Conservation (phyloP, 2,113 vertebrate genomes). For the Daboia siamensis region DNA sequence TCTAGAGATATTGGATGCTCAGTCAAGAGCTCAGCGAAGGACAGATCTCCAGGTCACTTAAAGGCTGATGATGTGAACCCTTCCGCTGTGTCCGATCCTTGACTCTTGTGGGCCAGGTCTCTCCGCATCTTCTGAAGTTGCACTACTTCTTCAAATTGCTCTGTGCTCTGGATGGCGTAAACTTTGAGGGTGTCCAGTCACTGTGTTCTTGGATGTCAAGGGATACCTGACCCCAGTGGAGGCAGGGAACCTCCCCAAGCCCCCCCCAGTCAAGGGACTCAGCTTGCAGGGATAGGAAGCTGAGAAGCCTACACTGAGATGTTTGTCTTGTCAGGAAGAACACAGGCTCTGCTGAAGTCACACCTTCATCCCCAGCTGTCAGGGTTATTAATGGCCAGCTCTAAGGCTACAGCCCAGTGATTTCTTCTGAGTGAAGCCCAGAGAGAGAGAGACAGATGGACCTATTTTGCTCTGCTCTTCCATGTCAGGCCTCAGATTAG, state of each 20-base stretch:
- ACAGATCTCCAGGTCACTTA: no score
- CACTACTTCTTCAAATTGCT: no score
- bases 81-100: no score
- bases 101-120: no score
- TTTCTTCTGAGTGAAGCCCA: slow-evolving; percentile 29
- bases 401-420: not conserved
- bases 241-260: not conserved
- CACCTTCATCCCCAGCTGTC: slow-evolving; percentile 40
- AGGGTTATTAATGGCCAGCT: slow-evolving; percentile 36
- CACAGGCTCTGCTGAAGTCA: not conserved
- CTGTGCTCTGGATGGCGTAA: no score
- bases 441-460: not conserved
- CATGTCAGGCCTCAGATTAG: not conserved
- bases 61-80: no score
- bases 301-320: fast-evolving
- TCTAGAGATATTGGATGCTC: not conserved
- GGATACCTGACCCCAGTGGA: no score
- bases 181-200: no score
- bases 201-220: not conserved
- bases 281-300: not conserved
- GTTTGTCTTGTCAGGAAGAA: not conserved
- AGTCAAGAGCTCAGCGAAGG: not conserved
- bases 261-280: fast-evolving
- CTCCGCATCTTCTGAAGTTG: no score
- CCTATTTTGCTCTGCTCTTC: not conserved